Evolutionary conservation across 2,113 vertebrate genomes (phyloP), one percentile per base, ranked within the genome.

Genomic region (Phaethornis superciliosus): DNA sequence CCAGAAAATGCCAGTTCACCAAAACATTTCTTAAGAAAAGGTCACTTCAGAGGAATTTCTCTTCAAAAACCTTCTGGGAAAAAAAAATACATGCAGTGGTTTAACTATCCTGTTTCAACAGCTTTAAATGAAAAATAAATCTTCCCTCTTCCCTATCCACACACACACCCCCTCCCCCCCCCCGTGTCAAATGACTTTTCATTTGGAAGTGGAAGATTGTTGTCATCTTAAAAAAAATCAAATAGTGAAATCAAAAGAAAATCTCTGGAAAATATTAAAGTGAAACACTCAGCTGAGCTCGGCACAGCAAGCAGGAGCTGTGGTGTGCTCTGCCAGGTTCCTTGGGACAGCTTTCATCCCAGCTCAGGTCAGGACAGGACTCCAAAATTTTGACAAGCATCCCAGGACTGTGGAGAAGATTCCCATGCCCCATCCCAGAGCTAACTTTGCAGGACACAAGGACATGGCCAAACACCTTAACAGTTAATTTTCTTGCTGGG

Each of bases 181-280:
- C 33, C 89, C 81, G 90, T 94, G 92, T 81, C 92, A 96, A 95
- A 95, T 62, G 24, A 88, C 78, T 94, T 94, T 92, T 94, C 85
- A 96, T 95, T 96, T 93, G 71, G 88, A 95, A 96, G 89, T 69
- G 75, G 63, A 85, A 95, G 92, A 96, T 94, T 6, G 0, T 93
- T 96, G 95, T 93, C 92, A 62, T 80, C 55, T 52, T 76, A 65
- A 74, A 93, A 93, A 94, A 86, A 94, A 62, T 81, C 60, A 92
- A 91, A 82, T 16, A 88, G 22, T 55, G 55, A 95, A 93, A 93
- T 93, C 75, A 89, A 91, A 95, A 85, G 63, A 90, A 94, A 88
- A 91, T 52, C 63, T 85, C 85, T 90, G 93, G 92, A 91, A 96
- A 91, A 94, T 3, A 15, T 88, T 96, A 24, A 94, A 94, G 75